A percentile compares a stretch with the other conserved stretches of the same genome.
Conservation (phyloP, 2,888 invertebrate species). For the Unio pictorum region DNA sequence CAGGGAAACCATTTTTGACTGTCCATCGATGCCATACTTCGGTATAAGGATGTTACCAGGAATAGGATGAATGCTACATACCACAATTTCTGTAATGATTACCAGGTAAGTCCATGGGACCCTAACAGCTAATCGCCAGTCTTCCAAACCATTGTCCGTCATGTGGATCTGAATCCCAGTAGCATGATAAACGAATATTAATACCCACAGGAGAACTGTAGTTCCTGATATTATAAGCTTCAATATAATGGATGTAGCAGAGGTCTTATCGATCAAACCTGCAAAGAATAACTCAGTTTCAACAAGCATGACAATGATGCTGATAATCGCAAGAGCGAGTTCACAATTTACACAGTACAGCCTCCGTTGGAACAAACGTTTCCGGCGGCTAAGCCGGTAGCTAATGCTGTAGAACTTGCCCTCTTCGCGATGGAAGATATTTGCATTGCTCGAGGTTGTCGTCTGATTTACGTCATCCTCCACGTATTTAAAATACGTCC, state of each 20-base stretch:
- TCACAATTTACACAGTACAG: slow-evolving; percentile 48
- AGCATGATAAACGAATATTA: slow-evolving; percentile 44
- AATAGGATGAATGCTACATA: slow-evolving; percentile 55
- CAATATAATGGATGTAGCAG: slow-evolving; percentile 40
- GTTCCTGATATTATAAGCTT: slow-evolving; percentile 46
- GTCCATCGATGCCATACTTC: slow-evolving; percentile 35
- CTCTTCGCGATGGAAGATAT: slow-evolving; percentile 16
- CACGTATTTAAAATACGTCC: slow-evolving; percentile 48
- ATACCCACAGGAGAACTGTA: slow-evolving; percentile 42
- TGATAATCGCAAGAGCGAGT: slow-evolving; percentile 43
- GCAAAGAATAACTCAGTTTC: slow-evolving; percentile 51
- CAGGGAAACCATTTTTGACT: slow-evolving; percentile 39
- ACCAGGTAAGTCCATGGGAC: slow-evolving; percentile 43
- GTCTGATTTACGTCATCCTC: slow-evolving; percentile 34
- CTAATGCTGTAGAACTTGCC: slow-evolving; percentile 53
- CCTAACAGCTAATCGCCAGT: slow-evolving; percentile 53
- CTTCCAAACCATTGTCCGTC: slow-evolving; percentile 55
- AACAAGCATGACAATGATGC: slow-evolving; percentile 52
- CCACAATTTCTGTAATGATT: slow-evolving; percentile 42
- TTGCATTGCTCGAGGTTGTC: slow-evolving; percentile 15
- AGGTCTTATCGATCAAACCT: slow-evolving; percentile 35
- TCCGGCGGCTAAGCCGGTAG: slow-evolving; percentile 48
- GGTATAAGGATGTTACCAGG: slow-evolving; percentile 44
- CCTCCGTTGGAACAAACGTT: slow-evolving; percentile 44
- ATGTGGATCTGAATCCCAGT: slow-evolving; percentile 50